Base-by-base conservation (phyloP, 2,797 vertebrate genomes). In the Siniperca obscura region DNA sequence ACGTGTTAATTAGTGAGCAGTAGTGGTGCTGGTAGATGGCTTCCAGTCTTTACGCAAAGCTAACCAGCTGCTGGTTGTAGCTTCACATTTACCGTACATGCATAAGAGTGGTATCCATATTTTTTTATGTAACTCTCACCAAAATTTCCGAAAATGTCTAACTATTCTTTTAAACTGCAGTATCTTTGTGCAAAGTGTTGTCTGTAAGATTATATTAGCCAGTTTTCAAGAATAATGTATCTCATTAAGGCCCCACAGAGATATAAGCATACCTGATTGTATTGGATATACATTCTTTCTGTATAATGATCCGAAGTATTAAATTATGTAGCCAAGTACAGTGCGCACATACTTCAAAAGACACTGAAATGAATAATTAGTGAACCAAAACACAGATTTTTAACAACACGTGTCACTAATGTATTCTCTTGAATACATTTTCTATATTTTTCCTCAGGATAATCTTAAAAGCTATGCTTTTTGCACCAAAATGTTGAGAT, bases 271-370 rank as follows among this genome's bases (percentile, higher is more conserved):
- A 4, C 50, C 44, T 50, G 0, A 71, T 72, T 44, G 44, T 67
- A 55, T 3, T 69, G 10, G 21, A 57, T 74, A 55, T 70, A 82
- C 60, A 67, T 76, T 71, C 44, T 13, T 21, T 55, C 36, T 50
- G 14, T 62, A 57, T 76, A 57, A 86, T 74, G 44, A n/a, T 68
- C 16, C 8, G n/a, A 68, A 81, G 44, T 64, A 70, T 67, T 90
- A 72, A 87, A 87, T 85, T 27, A 87, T 84, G 68, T 73, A 85
- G 46, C 53, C 22, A 48, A 61, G 40, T 34, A 71, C 36, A 64
- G 64, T 69, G 74, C 40, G 68, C 52, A 83, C 66, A 70, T 70
- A 85, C 86, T 87, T 91, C 80, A 86, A 83, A 91, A 80, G 78
- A 52, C 61, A 64, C 13, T 62, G 44, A 53, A 60, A 82, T 85